Evolutionary conservation across 2,888 invertebrate species (phyloP).

Genomic region (Muschampia plurimacula): DNA sequence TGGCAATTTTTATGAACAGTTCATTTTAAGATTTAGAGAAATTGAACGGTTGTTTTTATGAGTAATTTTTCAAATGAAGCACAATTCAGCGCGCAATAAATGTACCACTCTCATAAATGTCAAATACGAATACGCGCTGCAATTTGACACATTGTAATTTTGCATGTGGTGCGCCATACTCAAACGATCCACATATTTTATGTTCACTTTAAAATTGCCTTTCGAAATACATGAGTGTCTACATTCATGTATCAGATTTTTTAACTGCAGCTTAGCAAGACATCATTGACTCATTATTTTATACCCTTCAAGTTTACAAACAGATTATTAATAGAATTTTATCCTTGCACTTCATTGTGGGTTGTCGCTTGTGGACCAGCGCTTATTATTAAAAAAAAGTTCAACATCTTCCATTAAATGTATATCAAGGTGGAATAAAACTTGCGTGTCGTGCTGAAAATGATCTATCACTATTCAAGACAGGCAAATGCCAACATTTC

Average conservation of each 20-base stretch:
- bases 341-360: too few relatives aligned
- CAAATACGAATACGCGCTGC: conserved; percentile 34
- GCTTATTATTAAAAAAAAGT: background rate
- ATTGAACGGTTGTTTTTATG: background rate
- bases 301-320: too few relatives aligned
- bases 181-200: conserved; percentile 33
- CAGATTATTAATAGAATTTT: too few relatives aligned
- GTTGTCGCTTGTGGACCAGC: too few relatives aligned
- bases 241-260: conserved; percentile 14
- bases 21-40: background rate
- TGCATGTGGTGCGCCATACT: conserved; percentile 34
- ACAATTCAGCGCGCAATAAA: conserved; percentile 25
- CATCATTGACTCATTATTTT: background rate
- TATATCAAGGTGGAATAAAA: background rate
- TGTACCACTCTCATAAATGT: conserved; percentile 35
- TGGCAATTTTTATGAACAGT: background rate
- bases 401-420: background rate
- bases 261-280: background rate
- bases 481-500: background rate
- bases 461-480: conserved; percentile 11
- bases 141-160: conserved; percentile 40
- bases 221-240: conserved; percentile 29
- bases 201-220: conserved; percentile 36
- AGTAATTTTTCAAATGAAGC: conserved; percentile 16
- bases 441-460: background rate